phyloP scores from a whole-genome alignment of 2,888 invertebrate genomes.

The Alcis repandata region DNA sequence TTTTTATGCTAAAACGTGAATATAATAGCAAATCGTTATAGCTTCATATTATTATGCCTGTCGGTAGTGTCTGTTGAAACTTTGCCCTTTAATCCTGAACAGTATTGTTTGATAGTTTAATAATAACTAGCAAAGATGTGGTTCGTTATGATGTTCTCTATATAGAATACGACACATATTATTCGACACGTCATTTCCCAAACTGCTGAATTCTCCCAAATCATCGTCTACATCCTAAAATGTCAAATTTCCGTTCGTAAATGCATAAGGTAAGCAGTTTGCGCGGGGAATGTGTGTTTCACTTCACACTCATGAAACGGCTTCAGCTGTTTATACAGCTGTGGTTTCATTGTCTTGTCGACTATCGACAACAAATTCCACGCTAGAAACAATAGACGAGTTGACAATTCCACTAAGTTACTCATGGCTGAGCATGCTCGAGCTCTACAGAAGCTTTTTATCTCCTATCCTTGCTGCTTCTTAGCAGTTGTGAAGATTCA shows the following conservation, averaged over 20 bases:
- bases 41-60: neutral
- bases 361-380: constrained; percentile 70
- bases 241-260: constrained; percentile 14
- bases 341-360: constrained; percentile 62
- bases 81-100: neutral
- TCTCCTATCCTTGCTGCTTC: too few species aligned
- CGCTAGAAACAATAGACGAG: constrained; percentile 62
- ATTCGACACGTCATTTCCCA: neutral
- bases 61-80: neutral
- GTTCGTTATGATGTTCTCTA: too few species aligned
- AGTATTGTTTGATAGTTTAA: too few species aligned
- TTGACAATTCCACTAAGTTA: constrained; percentile 57
- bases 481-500: too few species aligned
- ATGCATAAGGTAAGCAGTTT: constrained; percentile 13
- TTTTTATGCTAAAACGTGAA: neutral
- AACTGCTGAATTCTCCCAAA: neutral
- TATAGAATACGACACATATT: too few species aligned
- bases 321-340: constrained; percentile 67
- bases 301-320: constrained; percentile 32
- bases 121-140: too few species aligned
- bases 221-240: neutral
- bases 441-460: neutral
- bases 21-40: neutral
- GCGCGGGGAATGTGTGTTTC: constrained; percentile 27
- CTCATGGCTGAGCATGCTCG: constrained; percentile 41